Conservation (phyloP, 2,113 vertebrate genomes). For the Nothoprocta pentlandii region DNA sequence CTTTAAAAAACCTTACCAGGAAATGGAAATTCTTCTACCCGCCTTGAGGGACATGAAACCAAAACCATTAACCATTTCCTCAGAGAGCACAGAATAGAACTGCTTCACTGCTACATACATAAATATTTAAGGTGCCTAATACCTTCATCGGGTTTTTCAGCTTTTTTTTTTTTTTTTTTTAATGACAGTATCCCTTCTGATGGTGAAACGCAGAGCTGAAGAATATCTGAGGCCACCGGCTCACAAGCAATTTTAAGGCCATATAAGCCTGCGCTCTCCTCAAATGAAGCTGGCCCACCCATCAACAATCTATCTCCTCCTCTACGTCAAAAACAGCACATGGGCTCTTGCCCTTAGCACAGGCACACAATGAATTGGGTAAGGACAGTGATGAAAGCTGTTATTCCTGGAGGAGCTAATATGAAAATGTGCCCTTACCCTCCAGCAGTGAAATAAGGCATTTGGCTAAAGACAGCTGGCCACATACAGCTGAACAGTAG, state of each 20-base stretch:
- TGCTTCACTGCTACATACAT: slow-evolving; percentile 54
- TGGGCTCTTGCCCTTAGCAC: slow-evolving; percentile 32
- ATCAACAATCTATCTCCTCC: not conserved
- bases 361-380: not conserved
- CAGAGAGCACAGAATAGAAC: slow-evolving; percentile 58
- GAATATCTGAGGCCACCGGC: slow-evolving; percentile 14
- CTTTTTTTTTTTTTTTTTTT: not conserved
- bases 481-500: not conserved
- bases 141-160: not conserved
- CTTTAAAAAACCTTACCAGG: slow-evolving; percentile 40
- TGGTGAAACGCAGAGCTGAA: slow-evolving; percentile 38
- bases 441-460: not conserved
- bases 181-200: slow-evolving; percentile 36
- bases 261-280: not conserved
- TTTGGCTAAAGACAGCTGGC: slow-evolving; percentile 14
- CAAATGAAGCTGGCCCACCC: slow-evolving; percentile 6
- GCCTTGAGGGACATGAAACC: not conserved
- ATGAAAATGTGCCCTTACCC: not conserved
- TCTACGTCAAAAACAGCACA: slow-evolving; percentile 52
- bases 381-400: slow-evolving; percentile 44
- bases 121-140: slow-evolving; percentile 39
- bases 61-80: slow-evolving; percentile 57
- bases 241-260: slow-evolving; percentile 28
- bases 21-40: slow-evolving; percentile 61
- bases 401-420: not conserved